phyloP scores from a whole-genome alignment of 2,888 invertebrate genomes.

The Balanococcus diminutus region DNA sequence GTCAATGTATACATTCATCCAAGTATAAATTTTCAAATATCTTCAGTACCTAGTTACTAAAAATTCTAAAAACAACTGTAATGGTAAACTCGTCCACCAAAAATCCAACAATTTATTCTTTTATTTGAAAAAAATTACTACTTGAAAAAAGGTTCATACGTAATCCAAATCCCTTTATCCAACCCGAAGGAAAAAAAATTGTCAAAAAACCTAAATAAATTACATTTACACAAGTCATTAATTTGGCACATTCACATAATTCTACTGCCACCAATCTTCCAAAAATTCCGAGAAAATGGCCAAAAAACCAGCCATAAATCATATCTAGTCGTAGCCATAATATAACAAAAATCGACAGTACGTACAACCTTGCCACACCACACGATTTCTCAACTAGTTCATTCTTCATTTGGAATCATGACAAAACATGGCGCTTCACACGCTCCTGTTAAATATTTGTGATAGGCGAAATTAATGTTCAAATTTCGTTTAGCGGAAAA shows the following conservation, averaged over 20 bases:
- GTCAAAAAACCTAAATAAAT: neutral
- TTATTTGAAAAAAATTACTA: no score
- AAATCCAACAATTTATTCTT: no score
- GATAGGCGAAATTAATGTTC: constrained; percentile 19
- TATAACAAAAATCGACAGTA: constrained; percentile 22
- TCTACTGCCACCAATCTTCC: neutral
- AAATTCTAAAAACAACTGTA: no score
- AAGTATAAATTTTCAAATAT: no score
- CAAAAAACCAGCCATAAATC: constrained; percentile 7
- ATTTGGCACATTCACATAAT: constrained; percentile 10
- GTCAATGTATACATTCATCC: no score
- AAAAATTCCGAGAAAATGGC: neutral
- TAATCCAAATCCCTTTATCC: no score
- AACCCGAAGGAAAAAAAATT: neutral
- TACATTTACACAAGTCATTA: neutral
- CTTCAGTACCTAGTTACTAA: no score
- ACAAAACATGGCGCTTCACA: constrained; percentile 2
- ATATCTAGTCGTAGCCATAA: neutral
- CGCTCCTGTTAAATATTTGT: neutral
- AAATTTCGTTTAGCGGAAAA: neutral
- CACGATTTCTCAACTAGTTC: constrained; percentile 13
- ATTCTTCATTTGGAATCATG: neutral
- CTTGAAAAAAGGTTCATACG: no score
- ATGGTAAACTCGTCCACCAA: no score
- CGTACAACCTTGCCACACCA: neutral